Evolutionary conservation across 2,888 invertebrate genomes (phyloP).

Genomic region (Iselma pallidipennis): DNA sequence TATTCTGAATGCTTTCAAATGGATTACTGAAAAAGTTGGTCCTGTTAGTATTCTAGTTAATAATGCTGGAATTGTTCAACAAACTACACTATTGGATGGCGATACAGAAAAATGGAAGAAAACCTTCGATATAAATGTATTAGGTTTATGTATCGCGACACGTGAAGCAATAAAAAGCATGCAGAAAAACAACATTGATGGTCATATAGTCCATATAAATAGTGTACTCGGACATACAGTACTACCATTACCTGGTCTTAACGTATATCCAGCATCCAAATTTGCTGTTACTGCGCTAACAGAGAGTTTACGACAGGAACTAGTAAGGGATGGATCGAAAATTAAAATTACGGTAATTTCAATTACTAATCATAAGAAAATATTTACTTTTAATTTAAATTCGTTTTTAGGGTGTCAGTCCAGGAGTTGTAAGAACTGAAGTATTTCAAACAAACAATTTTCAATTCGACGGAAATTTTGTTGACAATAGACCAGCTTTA

Average conservation of each 20-base stretch:
- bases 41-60: too few species aligned
- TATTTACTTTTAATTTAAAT: too few species aligned
- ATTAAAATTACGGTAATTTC: conserved; percentile 19
- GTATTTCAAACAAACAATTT: neutral
- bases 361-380: too few species aligned
- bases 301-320: too few species aligned
- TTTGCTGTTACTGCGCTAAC: conserved; percentile 6
- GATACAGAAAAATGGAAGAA: conserved; percentile 18
- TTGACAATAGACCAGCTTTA: conserved; percentile 1
- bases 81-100: conserved; percentile 15
- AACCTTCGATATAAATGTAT: conserved; percentile 21
- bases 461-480: neutral
- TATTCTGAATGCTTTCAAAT: too few species aligned
- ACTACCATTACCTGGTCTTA: neutral
- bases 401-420: conserved; percentile 23
- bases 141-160: too few species aligned
- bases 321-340: too few species aligned
- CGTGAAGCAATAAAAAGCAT: too few species aligned
- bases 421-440: conserved; percentile 14
- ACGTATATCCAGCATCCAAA: conserved; percentile 15
- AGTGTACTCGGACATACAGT: conserved; percentile 15
- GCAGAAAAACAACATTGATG: too few species aligned
- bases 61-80: too few species aligned
- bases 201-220: too few species aligned
- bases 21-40: too few species aligned